Base-by-base conservation (phyloP, 2,888 invertebrate species). In the Lepidocyrtoides sp. region DNA sequence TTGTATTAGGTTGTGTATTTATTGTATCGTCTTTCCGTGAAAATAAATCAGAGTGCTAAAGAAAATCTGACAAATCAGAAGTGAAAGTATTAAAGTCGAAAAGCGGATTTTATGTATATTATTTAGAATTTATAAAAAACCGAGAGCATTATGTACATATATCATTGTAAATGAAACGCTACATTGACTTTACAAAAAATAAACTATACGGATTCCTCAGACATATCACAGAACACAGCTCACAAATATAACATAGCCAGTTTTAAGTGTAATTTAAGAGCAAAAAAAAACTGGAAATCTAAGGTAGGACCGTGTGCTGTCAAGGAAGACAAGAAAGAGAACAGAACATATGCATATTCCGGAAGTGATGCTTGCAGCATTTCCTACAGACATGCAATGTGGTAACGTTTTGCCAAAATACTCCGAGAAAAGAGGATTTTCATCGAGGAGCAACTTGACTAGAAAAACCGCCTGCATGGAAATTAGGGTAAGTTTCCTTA, bases 61-160 rank as follows among this genome's bases (percentile, higher is more conserved):
- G 17, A 10, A 82, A 82, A 60, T 60, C 23, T 82, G 79, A 79
- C 79, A 57, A 79, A 82, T 82, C 82, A 26, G 54, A 26, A 79
- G 75, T 44, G 75, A 75, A 75, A 75, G 75, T 75, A 75, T 75
- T 75, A 41, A 17, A 44, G 41, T 4, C 66, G 36, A 66, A 32
- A 66, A 36, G 36, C 69, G 17, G 17, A 41, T 41, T 75, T 23
- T 26, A 48, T 48, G n/a, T 48, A 48, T 14, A 75, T 75, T 48
- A n/a, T 66, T 72, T 41, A 17, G 69, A 48, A n/a, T n/a, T 14
- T 48, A 26, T 23, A 75, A 14, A 1, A 26, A 75, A 75, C n/a
- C 75, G 75, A 75, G 48, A 75, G 48, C 48, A 36, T 8, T 69
- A 69, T 66, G 0, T n/a, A 60, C 20, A 23, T 10, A 23, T 60